phyloP scores from a whole-genome alignment of 2,113 vertebrate genomes.

The Empidonax alnorum region DNA sequence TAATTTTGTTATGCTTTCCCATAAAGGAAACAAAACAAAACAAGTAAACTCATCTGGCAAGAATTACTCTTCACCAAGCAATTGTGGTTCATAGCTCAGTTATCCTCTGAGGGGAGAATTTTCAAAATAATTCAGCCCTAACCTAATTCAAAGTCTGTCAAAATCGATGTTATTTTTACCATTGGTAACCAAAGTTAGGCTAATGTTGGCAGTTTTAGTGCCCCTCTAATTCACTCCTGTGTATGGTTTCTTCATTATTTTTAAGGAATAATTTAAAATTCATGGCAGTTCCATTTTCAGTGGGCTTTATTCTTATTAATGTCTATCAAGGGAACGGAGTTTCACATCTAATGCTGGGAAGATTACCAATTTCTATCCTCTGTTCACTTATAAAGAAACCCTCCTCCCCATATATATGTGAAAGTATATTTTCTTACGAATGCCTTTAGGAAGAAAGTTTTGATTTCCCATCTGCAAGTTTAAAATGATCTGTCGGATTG shows the following conservation, averaged over 20 bases:
- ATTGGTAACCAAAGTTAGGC: not conserved
- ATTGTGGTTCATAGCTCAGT: constrained; percentile 27
- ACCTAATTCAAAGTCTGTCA: not conserved
- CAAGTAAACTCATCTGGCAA: constrained; percentile 13
- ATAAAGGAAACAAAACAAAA: constrained; percentile 1
- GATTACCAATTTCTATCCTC: not conserved
- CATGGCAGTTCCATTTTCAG: not conserved
- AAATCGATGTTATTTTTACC: not conserved
- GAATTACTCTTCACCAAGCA: not conserved
- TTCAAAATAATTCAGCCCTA: not conserved
- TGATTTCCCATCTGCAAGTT: not conserved
- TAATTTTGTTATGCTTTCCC: constrained; percentile 28
- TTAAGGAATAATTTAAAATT: not conserved
- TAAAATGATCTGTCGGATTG: not conserved
- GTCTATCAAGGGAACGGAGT: not conserved
- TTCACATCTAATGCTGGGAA: not conserved
- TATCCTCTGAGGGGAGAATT: not conserved
- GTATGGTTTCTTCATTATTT: not conserved
- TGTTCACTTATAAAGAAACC: not conserved
- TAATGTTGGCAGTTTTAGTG: not conserved
- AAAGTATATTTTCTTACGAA: not conserved
- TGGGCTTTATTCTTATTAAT: not conserved
- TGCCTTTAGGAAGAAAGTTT: not conserved
- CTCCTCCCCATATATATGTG: not conserved
- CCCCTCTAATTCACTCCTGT: not conserved